A percentile compares a stretch with the other conserved stretches of the same genome.
Evolutionary conservation across 2,888 invertebrate species (phyloP).

Genomic region (Hydraecia micacea): DNA sequence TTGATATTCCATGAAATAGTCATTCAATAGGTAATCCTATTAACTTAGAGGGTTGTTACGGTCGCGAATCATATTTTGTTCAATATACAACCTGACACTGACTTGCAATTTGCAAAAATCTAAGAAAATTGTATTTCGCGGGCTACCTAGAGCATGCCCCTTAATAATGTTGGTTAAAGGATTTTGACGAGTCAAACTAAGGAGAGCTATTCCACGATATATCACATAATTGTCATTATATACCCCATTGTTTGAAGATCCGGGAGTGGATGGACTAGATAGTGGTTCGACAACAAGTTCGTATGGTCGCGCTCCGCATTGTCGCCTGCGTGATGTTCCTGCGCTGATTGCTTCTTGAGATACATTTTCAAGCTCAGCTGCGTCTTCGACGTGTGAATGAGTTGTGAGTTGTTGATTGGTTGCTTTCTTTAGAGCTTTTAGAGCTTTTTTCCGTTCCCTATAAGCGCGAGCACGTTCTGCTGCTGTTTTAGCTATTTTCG

Average conservation of each 20-base stretch:
- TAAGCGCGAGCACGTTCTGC: conserved; percentile 11
- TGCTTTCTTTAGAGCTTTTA: conserved; percentile 1
- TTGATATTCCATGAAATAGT: neutral
- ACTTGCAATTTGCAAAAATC: too few species aligned
- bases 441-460: conserved; percentile 2
- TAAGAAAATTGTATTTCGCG: neutral
- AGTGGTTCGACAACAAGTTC: neutral
- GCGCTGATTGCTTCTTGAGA: neutral
- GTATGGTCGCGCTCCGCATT: neutral
- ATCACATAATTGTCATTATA: conserved; percentile 4
- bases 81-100: neutral
- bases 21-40: neutral
- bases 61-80: neutral
- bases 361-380: neutral
- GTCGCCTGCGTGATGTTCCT: neutral
- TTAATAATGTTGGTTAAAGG: neutral
- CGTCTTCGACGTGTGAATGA: neutral
- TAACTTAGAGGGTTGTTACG: neutral
- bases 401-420: neutral
- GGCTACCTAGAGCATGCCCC: neutral
- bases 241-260: conserved; percentile 3
- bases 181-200: neutral
- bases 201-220: neutral
- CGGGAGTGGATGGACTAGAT: neutral
- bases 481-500: neutral